Base-by-base conservation (phyloP, 2,888 invertebrate species). In the Drosophila formosana region DNA sequence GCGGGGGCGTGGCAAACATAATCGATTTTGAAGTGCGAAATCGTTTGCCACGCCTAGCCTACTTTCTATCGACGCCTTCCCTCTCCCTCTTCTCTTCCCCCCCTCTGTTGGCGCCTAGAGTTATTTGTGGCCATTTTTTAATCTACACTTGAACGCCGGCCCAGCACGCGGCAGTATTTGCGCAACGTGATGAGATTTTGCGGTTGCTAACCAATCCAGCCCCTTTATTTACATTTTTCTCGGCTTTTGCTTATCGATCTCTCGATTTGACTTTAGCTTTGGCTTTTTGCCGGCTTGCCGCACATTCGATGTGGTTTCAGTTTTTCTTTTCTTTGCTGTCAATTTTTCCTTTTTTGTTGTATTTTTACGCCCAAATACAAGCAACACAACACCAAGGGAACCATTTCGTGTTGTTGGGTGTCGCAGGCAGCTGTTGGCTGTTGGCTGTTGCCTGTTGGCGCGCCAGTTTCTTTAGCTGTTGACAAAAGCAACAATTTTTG, bases 151-250 rank as follows among this genome's bases (percentile, higher is more conserved):
- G 74, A 85, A 89, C 82, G 77, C 81, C 72, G 60, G 66, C 75
- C 77, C 67, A 78, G 71, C 88, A 80, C 71, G 86, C 80, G 72
- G 72, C 86, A 68, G 80, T 84, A 89, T 84, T 84, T 84, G 88
- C 84, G 70, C 89, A 84, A 84, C 89, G 84, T 85, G 84, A 85
- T 89, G 89, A 85, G 89, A 85, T 85, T 89, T 89, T 85, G 84
- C 77, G 88, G 89, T 86, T 81, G 66, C 74, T 64, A 70, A 72
- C 66, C 66, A 53, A 68, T 63, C 60, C 56, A 64, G 75, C 46
- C 55, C 64, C 80, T 85, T 75, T 82, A 88, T 88, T 86, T 82
- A 82, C 82, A 86, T 88, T 80, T 85, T 70, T 70, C 73, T 61
- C 43, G 51, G 47, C 66, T 65, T 81, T 69, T 63, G 60, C 77